Conservation (phyloP, 2,888 invertebrate genomes). For the Drosophila setosimentum region DNA sequence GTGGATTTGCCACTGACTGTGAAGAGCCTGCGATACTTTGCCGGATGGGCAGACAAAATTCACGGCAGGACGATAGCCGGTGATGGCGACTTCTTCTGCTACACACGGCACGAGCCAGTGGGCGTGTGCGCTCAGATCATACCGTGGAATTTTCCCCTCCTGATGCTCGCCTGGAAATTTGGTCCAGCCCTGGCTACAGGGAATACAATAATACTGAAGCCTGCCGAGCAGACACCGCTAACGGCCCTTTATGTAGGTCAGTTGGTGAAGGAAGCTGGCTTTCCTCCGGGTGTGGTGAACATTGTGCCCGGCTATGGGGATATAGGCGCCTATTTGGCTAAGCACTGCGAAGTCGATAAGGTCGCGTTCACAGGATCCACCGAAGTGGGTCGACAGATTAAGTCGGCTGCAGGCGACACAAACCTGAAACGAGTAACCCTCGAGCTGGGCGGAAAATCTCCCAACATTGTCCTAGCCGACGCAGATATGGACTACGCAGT, state of each 20-base stretch:
- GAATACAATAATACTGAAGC: conserved; percentile 94
- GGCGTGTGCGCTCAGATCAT: conserved; percentile 97
- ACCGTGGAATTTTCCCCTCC: conserved; percentile 96
- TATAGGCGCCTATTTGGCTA: conserved; percentile 91
- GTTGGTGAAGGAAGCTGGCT: conserved; percentile 94
- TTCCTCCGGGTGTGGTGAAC: conserved; percentile 96
- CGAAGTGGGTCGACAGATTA: conserved; percentile 93
- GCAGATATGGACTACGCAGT: conserved; percentile 92
- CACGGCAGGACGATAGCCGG: conserved; percentile 91
- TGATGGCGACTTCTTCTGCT: conserved; percentile 92
- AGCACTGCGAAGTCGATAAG: conserved; percentile 92
- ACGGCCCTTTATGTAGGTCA: conserved; percentile 95
- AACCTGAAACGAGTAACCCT: conserved; percentile 94
- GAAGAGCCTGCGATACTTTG: conserved; percentile 92
- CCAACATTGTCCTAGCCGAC: conserved; percentile 94
- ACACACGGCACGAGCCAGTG: conserved; percentile 95
- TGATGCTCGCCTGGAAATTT: conserved; percentile 98
- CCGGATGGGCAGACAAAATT: conserved; percentile 96
- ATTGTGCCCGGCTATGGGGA: conserved; percentile 95
- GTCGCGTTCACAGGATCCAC: conserved; percentile 96
- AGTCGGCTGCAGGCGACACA: conserved; percentile 89
- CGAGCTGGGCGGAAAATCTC: conserved; percentile 97
- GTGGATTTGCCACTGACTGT: conserved; percentile 88
- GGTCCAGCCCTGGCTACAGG: conserved; percentile 92
- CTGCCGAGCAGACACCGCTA: conserved; percentile 97